Base-by-base conservation (phyloP, 1,140 invertebrate species). In the Harlomillsia oculata region DNA sequence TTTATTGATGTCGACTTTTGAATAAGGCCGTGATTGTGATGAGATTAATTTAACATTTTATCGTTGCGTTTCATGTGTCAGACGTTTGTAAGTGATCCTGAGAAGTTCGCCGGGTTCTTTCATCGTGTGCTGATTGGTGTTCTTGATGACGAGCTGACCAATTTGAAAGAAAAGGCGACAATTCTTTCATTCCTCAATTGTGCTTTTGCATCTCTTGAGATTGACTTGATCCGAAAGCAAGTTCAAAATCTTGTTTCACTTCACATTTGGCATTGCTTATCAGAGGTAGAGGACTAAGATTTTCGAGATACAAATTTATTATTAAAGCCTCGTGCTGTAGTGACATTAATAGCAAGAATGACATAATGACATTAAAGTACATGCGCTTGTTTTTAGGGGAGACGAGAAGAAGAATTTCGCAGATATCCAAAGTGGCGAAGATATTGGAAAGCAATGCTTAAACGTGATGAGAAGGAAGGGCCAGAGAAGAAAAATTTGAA, bases 241-340 rank as follows among this genome's bases (percentile, higher is more conserved):
- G 84, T 95, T 3, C 93, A 95, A 70, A 77, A 83, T 59, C 74
- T 98, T 20, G 89, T 97, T 0, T 96, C 92, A 0, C 76, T 98
- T 0, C 84, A 90, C 5, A 95, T 93, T 76, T 98, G 95, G 93
- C 78, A 82, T 20, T 93, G 88, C 66, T 74, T 99, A 14, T 83
- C 94, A 67, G 82, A 77, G 76, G 87, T 80, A 70, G 73, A 76
- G 72, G 3, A 30, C 11, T 49, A 43, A 13, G 34, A 48, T 49
- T 4, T 45, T 36, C 8, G 21, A 21, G 18, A n/a, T 32, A 20
- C 8, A 13, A 32, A 23, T 34, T 21, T 23, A 52, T n/a, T n/a
- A n/a, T n/a, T n/a, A n/a, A n/a, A n/a, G n/a, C n/a, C n/a, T n/a
- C n/a, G n/a, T n/a, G n/a, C n/a, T n/a, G n/a, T n/a, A n/a, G n/a